Evolutionary conservation across 2,113 vertebrate species (phyloP).

Genomic region (Colinus virginianus): DNA sequence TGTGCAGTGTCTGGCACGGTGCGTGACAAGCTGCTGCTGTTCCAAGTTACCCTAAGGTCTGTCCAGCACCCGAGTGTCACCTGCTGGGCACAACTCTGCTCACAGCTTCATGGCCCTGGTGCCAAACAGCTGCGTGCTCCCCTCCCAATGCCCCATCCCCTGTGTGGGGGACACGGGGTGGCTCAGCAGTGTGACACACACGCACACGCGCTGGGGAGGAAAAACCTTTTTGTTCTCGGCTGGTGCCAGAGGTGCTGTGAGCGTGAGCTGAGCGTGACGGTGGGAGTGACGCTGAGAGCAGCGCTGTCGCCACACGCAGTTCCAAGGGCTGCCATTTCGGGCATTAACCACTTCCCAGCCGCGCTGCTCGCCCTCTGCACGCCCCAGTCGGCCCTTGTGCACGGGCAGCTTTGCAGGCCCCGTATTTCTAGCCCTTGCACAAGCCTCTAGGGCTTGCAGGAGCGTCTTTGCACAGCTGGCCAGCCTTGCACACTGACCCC

Average conservation of each 20-base stretch:
- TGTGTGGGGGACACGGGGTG: background rate
- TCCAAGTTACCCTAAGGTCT: too few relatives aligned
- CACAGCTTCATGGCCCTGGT: background rate
- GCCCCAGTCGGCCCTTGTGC: too few relatives aligned
- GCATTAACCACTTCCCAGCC: background rate
- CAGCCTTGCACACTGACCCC: background rate
- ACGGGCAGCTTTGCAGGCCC: background rate
- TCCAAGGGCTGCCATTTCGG: background rate
- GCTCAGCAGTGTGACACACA: background rate
- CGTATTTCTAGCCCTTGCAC: background rate
- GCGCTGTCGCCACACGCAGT: fast-evolving
- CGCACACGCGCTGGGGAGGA: background rate
- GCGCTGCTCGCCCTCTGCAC: fast-evolving
- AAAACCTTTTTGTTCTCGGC: background rate
- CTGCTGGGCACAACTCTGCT: background rate
- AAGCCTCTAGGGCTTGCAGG: too few relatives aligned
- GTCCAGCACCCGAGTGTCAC: too few relatives aligned
- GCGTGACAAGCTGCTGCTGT: background rate
- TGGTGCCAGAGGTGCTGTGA: background rate
- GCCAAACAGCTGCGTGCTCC: background rate
- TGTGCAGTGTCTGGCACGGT: fast-evolving
- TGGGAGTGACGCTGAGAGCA: background rate
- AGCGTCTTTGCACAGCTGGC: background rate
- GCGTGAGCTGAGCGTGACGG: background rate
- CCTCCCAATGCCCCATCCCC: too few relatives aligned